Conservation (phyloP, 2,888 invertebrate species). For the Prenolepis imparis region DNA sequence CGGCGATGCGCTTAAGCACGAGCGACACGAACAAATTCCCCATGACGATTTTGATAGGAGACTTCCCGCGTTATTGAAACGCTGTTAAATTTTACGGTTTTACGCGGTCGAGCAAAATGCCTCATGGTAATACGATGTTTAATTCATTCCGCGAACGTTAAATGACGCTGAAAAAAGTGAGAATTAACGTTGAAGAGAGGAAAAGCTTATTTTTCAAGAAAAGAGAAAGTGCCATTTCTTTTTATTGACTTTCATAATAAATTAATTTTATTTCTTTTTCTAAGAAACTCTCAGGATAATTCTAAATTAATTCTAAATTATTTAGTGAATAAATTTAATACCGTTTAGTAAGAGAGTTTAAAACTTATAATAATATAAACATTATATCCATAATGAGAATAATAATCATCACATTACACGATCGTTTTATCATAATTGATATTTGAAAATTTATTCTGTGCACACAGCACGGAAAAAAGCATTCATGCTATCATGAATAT, state of each 20-base stretch:
- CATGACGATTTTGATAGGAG: slow-evolving; percentile 65
- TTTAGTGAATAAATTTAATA: background rate
- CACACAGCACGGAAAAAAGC: slow-evolving; percentile 23
- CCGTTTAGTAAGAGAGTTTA: background rate
- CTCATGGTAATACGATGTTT: background rate
- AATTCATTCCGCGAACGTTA: background rate
- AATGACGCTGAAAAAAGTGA: background rate
- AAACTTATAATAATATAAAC: background rate
- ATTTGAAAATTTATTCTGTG: slow-evolving; percentile 28
- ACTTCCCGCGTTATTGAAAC: slow-evolving; percentile 55
- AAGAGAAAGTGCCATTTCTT: background rate
- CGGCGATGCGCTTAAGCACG: slow-evolving; percentile 68
- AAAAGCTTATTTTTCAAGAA: background rate
- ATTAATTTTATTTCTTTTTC: background rate
- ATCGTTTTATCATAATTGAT: slow-evolving; percentile 7
- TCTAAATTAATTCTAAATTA: background rate
- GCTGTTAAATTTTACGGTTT: slow-evolving; percentile 25
- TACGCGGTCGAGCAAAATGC: background rate
- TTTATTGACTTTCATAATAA: background rate
- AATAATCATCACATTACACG: too few species aligned
- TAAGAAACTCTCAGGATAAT: background rate
- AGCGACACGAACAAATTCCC: slow-evolving; percentile 69
- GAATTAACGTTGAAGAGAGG: slow-evolving; percentile 4
- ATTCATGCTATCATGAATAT: slow-evolving; percentile 15
- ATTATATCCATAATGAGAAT: background rate